These are phyloP conservation scores for Tanypteryx hageni DNA, from an alignment of 2,888 invertebrate species.

Conservation along the genomic window DNA sequence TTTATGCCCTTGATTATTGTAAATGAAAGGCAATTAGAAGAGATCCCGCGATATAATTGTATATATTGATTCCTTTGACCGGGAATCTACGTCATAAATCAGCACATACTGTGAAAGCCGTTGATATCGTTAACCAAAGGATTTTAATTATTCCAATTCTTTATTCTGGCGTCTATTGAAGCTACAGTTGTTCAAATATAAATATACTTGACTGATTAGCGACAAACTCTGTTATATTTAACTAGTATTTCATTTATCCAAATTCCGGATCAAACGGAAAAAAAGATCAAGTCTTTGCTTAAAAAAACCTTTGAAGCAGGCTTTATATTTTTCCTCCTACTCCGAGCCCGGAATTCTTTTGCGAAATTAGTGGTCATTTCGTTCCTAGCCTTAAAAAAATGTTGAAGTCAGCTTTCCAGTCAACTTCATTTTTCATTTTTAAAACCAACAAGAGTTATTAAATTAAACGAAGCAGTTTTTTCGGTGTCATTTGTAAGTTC, in stretches of 20 bases:
- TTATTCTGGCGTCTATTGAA: no score
- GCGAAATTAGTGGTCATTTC: constrained; percentile 51
- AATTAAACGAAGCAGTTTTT: constrained; percentile 17
- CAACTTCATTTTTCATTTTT: constrained; percentile 51
- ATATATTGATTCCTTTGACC: no score
- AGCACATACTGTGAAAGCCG: no score
- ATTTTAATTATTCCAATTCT: no score
- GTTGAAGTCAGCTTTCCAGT: constrained; percentile 34
- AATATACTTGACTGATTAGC: neutral
- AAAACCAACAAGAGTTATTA: constrained; percentile 51
- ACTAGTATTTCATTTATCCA: neutral
- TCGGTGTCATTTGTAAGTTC: constrained; percentile 38
- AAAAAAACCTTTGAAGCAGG: constrained; percentile 2
- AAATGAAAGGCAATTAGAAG: no score
- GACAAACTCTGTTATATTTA: neutral
- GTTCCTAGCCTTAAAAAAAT: constrained; percentile 6
- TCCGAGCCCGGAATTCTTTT: constrained; percentile 1
- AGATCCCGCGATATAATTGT: no score
- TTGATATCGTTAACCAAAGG: no score
- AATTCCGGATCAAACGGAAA: neutral
- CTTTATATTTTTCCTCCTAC: constrained; percentile 11
- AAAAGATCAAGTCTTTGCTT: neutral
- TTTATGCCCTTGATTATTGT: no score
- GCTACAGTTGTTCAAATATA: no score
- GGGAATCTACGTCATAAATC: no score